These are phyloP conservation scores for Gryllus bimaculatus DNA, from an alignment of 1,140 invertebrate genomes.

Conservation along the genomic window DNA sequence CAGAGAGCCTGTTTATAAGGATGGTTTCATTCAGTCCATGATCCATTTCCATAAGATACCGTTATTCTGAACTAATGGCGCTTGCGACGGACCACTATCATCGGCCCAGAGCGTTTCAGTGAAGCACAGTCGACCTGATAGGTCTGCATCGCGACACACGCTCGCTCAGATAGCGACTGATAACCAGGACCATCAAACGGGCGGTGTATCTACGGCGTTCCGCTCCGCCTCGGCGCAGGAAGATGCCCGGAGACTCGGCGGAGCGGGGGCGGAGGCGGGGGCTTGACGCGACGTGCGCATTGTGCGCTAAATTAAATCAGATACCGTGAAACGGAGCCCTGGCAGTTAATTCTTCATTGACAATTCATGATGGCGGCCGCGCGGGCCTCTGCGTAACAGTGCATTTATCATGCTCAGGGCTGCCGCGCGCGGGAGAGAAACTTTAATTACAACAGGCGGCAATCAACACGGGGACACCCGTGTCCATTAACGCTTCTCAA, in stretches of 20 bases:
- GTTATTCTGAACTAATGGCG: no score
- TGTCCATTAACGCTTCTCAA: constrained; percentile 4
- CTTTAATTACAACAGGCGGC: neutral
- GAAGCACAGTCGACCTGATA: no score
- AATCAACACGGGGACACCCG: neutral
- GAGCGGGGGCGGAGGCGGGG: no score
- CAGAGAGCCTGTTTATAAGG: no score
- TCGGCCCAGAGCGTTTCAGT: no score
- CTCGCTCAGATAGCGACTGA: no score
- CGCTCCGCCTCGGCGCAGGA: neutral
- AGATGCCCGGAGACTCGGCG: neutral
- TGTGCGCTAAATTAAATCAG: neutral
- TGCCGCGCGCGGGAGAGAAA: neutral
- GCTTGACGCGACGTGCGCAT: neutral
- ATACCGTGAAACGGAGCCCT: neutral
- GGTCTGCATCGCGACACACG: no score
- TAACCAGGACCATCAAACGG: no score
- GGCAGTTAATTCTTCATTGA: neutral
- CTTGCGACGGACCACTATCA: no score
- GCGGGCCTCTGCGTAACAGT: neutral
- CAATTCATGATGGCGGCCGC: neutral
- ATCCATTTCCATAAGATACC: no score
- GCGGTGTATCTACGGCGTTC: no score
- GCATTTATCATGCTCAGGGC: neutral
- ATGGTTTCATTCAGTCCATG: no score